Conservation (phyloP, 2,888 invertebrate genomes). For the Biston stratarius region DNA sequence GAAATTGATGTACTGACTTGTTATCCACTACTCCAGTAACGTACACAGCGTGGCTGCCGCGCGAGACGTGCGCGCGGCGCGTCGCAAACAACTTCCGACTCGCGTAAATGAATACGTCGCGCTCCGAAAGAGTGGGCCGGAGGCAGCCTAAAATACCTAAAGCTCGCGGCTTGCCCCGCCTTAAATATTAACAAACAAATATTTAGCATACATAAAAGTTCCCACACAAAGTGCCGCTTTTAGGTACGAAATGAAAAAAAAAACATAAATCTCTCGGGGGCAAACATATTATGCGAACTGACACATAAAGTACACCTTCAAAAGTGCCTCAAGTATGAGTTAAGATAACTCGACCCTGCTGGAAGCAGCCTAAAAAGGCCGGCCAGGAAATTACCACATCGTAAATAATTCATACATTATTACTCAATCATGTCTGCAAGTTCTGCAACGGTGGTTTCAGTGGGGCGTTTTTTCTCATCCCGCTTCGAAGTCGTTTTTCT, state of each 20-base stretch:
- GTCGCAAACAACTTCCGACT: no score
- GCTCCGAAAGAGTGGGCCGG: no score
- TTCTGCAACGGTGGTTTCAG: conserved; percentile 74
- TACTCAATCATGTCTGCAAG: conserved; percentile 80
- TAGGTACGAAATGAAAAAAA: conserved; percentile 35
- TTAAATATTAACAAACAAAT: conserved; percentile 25
- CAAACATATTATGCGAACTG: conserved; percentile 53
- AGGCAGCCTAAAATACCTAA: no score
- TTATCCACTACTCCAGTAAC: no score
- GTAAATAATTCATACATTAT: conserved; percentile 84
- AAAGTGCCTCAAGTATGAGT: conserved; percentile 48
- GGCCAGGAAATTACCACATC: conserved; percentile 75
- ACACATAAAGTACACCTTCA: conserved; percentile 58
- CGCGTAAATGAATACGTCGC: no score
- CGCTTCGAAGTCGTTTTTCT: conserved; percentile 65
- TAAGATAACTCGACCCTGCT: conserved; percentile 52
- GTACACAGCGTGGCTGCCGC: no score
- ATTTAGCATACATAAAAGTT: conserved; percentile 36
- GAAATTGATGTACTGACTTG: no score
- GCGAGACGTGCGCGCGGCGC: no score
- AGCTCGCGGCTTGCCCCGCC: no score
- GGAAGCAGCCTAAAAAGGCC: conserved; percentile 70
- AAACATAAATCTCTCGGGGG: conserved; percentile 55
- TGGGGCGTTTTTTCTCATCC: conserved; percentile 62
- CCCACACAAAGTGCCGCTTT: conserved; percentile 28